Evolutionary conservation across 2,888 invertebrate genomes (phyloP).

Genomic region (Balanococcus diminutus): DNA sequence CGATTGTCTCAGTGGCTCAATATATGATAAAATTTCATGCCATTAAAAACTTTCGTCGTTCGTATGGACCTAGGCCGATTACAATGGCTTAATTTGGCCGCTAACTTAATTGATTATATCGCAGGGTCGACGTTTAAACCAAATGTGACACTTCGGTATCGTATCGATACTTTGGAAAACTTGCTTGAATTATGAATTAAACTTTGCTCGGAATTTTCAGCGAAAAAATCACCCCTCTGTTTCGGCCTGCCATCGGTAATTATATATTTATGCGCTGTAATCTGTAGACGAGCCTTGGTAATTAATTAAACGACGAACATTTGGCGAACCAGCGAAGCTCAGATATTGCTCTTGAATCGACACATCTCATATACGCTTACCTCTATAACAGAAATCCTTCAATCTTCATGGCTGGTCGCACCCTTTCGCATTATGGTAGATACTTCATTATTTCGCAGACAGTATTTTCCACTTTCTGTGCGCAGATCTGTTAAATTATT

Average conservation of each 20-base stretch:
- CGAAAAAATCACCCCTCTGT: neutral
- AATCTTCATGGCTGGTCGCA: neutral
- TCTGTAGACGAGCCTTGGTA: neutral
- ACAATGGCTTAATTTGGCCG: neutral
- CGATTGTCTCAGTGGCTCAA: no score
- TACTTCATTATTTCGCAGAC: conserved; percentile 17
- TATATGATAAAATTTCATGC: neutral
- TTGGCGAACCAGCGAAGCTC: neutral
- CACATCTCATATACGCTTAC: neutral
- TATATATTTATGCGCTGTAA: neutral
- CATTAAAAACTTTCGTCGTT: neutral
- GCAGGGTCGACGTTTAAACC: neutral
- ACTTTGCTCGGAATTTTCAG: neutral
- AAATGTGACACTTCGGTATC: neutral
- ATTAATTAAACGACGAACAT: neutral
- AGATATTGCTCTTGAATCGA: neutral
- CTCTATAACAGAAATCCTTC: neutral
- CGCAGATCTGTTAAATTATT: conserved; percentile 3
- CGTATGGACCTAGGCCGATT: neutral
- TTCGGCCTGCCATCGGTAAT: neutral
- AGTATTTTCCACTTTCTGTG: neutral
- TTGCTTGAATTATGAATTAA: neutral
- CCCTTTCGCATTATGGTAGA: neutral
- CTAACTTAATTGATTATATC: conserved; percentile 24
- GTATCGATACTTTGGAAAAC: neutral